Evolutionary conservation across 2,888 invertebrate species (phyloP).

Genomic region (Eupithecia abbreviata): DNA sequence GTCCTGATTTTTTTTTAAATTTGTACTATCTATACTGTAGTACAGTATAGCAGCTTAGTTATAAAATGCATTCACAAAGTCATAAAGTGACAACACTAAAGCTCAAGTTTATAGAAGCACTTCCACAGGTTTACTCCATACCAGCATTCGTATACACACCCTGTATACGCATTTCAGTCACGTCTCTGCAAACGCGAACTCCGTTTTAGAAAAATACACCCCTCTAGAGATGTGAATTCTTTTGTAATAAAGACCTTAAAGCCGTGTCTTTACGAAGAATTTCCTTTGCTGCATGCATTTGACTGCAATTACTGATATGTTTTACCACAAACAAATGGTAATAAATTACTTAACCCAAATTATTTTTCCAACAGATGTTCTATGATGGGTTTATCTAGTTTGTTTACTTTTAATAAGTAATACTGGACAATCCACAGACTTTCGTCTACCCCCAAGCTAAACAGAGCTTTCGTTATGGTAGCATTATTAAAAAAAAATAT

Average conservation of each 20-base stretch:
- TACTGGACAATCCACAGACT: too few species aligned
- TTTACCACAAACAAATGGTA: too few species aligned
- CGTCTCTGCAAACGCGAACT: slow-evolving; percentile 48
- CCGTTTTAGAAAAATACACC: slow-evolving; percentile 48
- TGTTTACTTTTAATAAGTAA: too few species aligned
- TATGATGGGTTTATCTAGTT: too few species aligned
- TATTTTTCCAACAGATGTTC: too few species aligned
- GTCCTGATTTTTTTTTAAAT: too few species aligned
- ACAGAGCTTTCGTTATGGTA: too few species aligned
- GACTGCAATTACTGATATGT: not conserved
- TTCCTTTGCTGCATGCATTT: not conserved
- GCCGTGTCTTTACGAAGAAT: not conserved
- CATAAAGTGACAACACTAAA: not conserved
- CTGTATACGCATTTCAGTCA: slow-evolving; percentile 47
- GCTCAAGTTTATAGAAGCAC: slow-evolving; percentile 4
- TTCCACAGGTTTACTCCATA: slow-evolving; percentile 8
- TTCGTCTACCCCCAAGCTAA: too few species aligned
- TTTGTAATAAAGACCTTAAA: slow-evolving; percentile 23
- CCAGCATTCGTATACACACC: slow-evolving; percentile 13
- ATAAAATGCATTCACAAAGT: not conserved
- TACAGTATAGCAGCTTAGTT: too few species aligned
- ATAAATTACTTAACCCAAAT: too few species aligned
- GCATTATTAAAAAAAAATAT: too few species aligned
- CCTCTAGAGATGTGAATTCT: slow-evolving; percentile 27
- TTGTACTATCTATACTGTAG: too few species aligned